A percentile compares a stretch with the other conserved stretches of the same genome.
Evolutionary conservation across 2,797 vertebrate species (phyloP).

Genomic region (Jordanella pulchra): DNA sequence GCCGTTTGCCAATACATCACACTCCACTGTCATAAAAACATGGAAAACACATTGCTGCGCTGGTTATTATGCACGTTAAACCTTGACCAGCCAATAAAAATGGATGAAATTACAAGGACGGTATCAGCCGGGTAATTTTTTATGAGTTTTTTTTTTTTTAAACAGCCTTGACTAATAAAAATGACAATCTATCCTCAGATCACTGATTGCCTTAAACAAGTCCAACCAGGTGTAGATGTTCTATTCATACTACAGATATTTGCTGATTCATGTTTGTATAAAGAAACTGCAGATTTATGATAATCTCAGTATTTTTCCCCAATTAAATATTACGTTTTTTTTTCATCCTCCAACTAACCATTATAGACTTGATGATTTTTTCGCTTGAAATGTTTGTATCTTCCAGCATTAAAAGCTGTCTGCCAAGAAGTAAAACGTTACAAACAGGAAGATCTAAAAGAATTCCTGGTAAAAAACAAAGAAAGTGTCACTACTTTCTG

Average conservation of each 20-base stretch:
- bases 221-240: constrained; percentile 2
- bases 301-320: neutral
- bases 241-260: constrained; percentile 7
- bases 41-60: constrained; percentile 61
- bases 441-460: neutral
- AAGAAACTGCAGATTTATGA: neutral
- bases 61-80: constrained; percentile 73
- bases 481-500: constrained; percentile 14
- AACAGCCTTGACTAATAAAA: constrained; percentile 70
- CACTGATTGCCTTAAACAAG: constrained; percentile 22
- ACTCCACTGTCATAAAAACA: constrained; percentile 71
- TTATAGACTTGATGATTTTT: neutral
- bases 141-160: constrained; percentile 55
- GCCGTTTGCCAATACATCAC: constrained; percentile 72
- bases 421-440: neutral
- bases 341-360: neutral
- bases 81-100: constrained; percentile 80
- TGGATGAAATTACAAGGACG: constrained; percentile 69
- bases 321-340: neutral
- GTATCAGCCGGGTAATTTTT: constrained; percentile 71
- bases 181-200: constrained; percentile 38
- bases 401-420: neutral
- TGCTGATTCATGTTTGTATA: neutral
- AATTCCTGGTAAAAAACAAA: constrained; percentile 10
- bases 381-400: neutral